Evolutionary conservation across 2,888 invertebrate genomes (phyloP).

Genomic region (Latrodectus elegans): DNA sequence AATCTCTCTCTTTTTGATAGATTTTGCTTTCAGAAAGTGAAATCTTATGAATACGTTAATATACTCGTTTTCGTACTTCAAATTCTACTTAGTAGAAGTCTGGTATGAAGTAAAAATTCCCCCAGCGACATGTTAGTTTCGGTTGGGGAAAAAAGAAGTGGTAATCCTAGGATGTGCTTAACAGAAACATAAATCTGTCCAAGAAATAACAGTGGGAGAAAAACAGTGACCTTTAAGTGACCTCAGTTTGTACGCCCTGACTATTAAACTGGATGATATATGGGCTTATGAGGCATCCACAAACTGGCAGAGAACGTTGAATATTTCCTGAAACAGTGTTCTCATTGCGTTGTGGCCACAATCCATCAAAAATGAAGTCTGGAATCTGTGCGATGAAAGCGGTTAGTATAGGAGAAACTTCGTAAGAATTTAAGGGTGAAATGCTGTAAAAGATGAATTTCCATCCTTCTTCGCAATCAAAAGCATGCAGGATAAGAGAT

Average conservation of each 20-base stretch:
- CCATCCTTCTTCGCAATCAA: too few species aligned
- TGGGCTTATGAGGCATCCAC: conserved; percentile 8
- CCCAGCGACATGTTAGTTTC: neutral
- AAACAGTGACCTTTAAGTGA: conserved; percentile 1
- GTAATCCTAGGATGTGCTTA: neutral
- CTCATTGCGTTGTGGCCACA: neutral
- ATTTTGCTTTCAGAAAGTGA: too few species aligned
- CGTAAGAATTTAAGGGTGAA: too few species aligned
- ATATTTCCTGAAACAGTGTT: conserved; percentile 6
- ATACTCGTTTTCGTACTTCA: too few species aligned
- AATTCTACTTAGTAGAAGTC: neutral
- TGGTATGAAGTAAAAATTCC: neutral
- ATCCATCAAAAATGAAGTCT: conserved; percentile 28
- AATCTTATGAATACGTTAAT: too few species aligned
- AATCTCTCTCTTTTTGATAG: too few species aligned
- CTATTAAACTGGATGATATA: conserved; percentile 26
- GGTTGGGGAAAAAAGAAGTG: neutral
- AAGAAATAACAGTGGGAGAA: conserved; percentile 28
- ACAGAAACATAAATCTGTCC: conserved; percentile 14
- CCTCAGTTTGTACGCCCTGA: conserved; percentile 5
- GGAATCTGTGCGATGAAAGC: conserved; percentile 16
- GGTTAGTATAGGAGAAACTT: too few species aligned
- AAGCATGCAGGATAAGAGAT: too few species aligned
- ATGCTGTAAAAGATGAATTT: too few species aligned
- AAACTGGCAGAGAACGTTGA: neutral